Base-by-base conservation (phyloP, 2,888 invertebrate species). In the Dascillus cervinus region DNA sequence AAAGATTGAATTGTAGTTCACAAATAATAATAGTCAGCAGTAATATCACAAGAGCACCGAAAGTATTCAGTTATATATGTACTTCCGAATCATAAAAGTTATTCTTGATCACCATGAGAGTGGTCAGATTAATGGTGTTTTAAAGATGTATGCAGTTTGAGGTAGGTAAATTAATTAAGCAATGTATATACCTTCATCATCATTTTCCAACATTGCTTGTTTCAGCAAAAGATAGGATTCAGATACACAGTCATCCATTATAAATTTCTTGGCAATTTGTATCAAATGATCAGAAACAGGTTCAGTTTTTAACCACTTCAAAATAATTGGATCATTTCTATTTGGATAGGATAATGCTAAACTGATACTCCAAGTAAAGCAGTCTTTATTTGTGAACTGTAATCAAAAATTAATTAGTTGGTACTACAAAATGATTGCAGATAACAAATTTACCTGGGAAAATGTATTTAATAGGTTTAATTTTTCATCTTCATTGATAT, bases 401-500 rank as follows among this genome's bases (percentile, higher is more conserved):
- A 47, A 45, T 29, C 17, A 26, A 12, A 3, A 26, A 19, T 12
- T 33, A 11, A 14, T 27, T 10, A 22, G 15, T 26, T 34, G 5
- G 22, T 35, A 27, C 12, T 21, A 8, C 24, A 19, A 26, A 2
- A 2, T 29, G 24, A 31, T 11, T 30, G n/a, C 32, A 26, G 20
- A 9, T 8, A 27, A 8, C 13, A 20, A 4, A 5, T 20, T 62
- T 51, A 79, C 81, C 69, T 73, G 65, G 13, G 70, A 52, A 29
- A 84, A 65, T 0, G 69, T 68, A 11, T 67, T 58, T 38, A 82
- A 65, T 37, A 79, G 63, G 2, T 58, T 57, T 13, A 70, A 61
- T 49, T 75, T 75, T 28, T 77, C 73, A 0, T 61, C 58, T 17
- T 70, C 65, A 11, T 60, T 56, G 44, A 81, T 55, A 41, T 75